phyloP scores from a whole-genome alignment of 2,113 vertebrate genomes.

The Ctenomys sociabilis region DNA sequence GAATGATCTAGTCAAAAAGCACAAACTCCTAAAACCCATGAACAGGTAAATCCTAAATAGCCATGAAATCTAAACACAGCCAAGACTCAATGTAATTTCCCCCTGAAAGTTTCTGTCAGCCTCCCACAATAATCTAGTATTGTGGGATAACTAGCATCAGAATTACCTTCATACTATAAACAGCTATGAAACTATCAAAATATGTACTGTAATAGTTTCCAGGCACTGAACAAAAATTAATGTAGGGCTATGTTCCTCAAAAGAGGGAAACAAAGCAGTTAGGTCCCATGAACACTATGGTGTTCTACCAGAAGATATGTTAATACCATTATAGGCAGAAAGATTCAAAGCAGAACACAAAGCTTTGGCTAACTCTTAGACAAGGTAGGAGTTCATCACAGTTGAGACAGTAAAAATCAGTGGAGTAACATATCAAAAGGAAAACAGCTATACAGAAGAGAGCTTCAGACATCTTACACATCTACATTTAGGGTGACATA shows the following conservation, averaged over 20 bases:
- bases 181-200: slow-evolving; percentile 40
- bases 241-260: not conserved
- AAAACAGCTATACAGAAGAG: not conserved
- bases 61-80: slow-evolving; percentile 21
- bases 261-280: slow-evolving; percentile 38
- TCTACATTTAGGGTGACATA: not conserved
- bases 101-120: slow-evolving; percentile 20
- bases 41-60: slow-evolving; percentile 19
- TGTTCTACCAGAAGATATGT: slow-evolving; percentile 17
- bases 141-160: not conserved
- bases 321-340: not conserved
- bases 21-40: not conserved
- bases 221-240: slow-evolving; percentile 28
- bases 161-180: slow-evolving; percentile 4
- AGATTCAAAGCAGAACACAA: slow-evolving; percentile 7
- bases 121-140: not conserved
- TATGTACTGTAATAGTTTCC: not conserved
- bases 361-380: not conserved
- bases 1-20: not conserved
- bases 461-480: not conserved
- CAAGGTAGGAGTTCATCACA: not conserved
- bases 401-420: not conserved
- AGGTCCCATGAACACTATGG: not conserved
- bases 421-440: not conserved
- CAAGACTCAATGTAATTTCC: slow-evolving; percentile 22